A percentile compares a stretch with the other conserved stretches of the same genome.
phyloP scores from a whole-genome alignment of 1,140 invertebrate species.

The Dreissena rostriformis region DNA sequence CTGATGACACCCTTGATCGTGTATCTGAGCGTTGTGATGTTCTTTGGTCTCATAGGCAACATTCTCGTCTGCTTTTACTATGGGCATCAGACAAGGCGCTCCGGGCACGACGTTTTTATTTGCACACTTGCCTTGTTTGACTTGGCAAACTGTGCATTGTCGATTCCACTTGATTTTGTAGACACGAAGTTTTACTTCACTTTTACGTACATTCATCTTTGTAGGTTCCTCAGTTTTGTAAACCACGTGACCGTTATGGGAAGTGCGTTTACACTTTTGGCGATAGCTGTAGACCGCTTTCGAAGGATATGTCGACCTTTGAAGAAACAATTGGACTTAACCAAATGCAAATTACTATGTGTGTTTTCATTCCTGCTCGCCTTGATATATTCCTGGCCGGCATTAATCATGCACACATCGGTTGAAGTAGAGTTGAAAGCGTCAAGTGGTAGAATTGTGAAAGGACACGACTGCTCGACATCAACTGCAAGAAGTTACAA shows the following conservation, averaged over 20 bases:
- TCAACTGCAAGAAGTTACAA: background rate
- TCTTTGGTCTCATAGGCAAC: slow-evolving; percentile 54
- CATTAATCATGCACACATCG: slow-evolving; percentile 20
- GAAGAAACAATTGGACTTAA: slow-evolving; percentile 45
- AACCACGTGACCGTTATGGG: slow-evolving; percentile 56
- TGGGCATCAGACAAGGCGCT: slow-evolving; percentile 26
- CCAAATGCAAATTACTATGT: slow-evolving; percentile 33
- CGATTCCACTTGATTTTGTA: slow-evolving; percentile 67
- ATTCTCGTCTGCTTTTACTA: slow-evolving; percentile 60
- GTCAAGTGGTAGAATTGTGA: slow-evolving; percentile 3
- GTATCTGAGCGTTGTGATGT: slow-evolving; percentile 57
- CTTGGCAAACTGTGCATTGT: slow-evolving; percentile 57
- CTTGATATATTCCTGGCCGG: slow-evolving; percentile 35
- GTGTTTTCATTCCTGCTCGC: slow-evolving; percentile 5
- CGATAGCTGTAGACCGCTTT: slow-evolving; percentile 65
- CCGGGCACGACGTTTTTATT: slow-evolving; percentile 63
- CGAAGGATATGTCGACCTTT: slow-evolving; percentile 64
- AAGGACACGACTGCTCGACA: slow-evolving; percentile 37
- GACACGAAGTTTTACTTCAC: slow-evolving; percentile 60
- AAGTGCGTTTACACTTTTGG: slow-evolving; percentile 59
- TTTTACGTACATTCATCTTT: slow-evolving; percentile 55
- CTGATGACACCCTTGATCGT: slow-evolving; percentile 55
- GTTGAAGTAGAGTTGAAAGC: slow-evolving; percentile 16
- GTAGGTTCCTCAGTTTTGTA: slow-evolving; percentile 56
- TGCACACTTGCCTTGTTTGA: slow-evolving; percentile 65